These are phyloP conservation scores for Rhegmatorhina hoffmannsi DNA, from an alignment of 2,113 vertebrate genomes.

Conservation along the genomic window DNA sequence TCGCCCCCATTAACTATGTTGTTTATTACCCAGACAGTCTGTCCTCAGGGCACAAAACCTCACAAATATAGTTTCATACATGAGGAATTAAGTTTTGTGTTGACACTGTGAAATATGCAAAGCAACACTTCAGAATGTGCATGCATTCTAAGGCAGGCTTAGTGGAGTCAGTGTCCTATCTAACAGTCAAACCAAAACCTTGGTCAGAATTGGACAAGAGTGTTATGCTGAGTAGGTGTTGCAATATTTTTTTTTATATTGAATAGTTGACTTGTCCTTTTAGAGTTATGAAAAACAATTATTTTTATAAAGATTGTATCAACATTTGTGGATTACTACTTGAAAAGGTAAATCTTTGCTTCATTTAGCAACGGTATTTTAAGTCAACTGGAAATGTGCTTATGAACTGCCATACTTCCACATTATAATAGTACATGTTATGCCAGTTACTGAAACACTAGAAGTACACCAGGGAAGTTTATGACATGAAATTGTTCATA, in stretches of 20 bases:
- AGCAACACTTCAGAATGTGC: fast-evolving
- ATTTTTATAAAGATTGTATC: neutral
- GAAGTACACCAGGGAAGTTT: neutral
- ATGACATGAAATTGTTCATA: neutral
- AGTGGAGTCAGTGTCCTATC: neutral
- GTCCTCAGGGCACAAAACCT: neutral
- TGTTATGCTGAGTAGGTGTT: neutral
- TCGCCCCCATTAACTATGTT: neutral
- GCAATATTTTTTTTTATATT: neutral
- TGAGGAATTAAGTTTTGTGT: neutral
- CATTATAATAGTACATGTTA: neutral
- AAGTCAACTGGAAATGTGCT: neutral
- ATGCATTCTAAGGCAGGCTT: neutral
- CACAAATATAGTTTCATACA: neutral
- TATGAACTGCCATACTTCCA: neutral
- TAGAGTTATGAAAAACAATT: neutral
- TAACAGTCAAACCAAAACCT: neutral
- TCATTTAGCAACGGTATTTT: neutral
- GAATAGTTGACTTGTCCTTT: neutral
- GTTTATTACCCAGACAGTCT: neutral
- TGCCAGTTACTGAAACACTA: neutral
- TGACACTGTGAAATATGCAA: neutral
- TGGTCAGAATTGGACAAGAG: neutral
- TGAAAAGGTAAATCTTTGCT: neutral
- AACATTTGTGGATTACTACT: neutral